Percentiles rank a stretch among this genome's conserved stretches.
Conservation (phyloP, 2,888 invertebrate species). For the Meiosimyza decipiens region DNA sequence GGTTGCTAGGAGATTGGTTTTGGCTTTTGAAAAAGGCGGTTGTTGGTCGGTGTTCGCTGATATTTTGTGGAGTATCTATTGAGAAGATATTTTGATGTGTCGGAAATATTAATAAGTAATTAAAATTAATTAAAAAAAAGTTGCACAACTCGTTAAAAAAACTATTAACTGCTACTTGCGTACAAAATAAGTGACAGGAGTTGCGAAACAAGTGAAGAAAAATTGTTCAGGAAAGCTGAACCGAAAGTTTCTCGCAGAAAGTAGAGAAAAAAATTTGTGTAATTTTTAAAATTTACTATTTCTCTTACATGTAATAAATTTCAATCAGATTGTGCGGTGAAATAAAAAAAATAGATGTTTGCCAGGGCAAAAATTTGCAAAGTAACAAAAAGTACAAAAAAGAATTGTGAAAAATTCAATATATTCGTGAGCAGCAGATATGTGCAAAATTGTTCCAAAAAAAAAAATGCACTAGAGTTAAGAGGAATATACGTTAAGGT, state of each 20-base stretch:
- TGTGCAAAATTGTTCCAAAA: constrained; percentile 7
- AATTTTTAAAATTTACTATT: too few relatives aligned
- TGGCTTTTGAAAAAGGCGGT: constrained; percentile 44
- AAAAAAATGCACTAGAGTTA: too few relatives aligned
- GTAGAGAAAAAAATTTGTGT: neutral
- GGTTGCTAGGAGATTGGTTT: too few relatives aligned
- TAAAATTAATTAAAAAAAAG: constrained; percentile 33
- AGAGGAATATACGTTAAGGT: too few relatives aligned
- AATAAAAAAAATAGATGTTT: too few relatives aligned
- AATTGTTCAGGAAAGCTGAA: neutral
- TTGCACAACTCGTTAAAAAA: constrained; percentile 22
- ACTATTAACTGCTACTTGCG: neutral
- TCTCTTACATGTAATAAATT: too few relatives aligned
- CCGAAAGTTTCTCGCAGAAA: constrained; percentile 10
- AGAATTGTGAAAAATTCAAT: constrained; percentile 7
- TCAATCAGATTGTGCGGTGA: too few relatives aligned
- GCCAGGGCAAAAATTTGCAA: too few relatives aligned
- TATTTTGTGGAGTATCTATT: constrained; percentile 19
- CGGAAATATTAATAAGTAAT: constrained; percentile 38
- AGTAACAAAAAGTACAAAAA: too few relatives aligned
- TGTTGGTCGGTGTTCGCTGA: constrained; percentile 42
- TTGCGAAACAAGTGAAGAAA: constrained; percentile 32
- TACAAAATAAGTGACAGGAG: constrained; percentile 19
- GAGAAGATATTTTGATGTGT: too few relatives aligned
- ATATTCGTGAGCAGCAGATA: too few relatives aligned